Evolutionary conservation across 2,113 vertebrate genomes (phyloP), one percentile per base, ranked within the genome.

Genomic region (Lepus americanus): DNA sequence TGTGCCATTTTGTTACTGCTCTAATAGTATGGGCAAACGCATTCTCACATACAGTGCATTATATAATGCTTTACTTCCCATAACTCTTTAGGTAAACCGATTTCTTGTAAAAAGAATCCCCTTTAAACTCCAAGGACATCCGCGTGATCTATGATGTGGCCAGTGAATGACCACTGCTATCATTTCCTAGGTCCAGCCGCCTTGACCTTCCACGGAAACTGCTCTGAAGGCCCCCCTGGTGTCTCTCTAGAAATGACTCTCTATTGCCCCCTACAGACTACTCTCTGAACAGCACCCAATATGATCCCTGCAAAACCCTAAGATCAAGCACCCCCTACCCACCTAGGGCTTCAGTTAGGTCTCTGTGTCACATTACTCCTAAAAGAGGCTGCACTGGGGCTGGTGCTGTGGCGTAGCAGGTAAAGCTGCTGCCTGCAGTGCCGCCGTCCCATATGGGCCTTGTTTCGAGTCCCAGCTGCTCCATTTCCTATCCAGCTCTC

Each of bases 171-270:
- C 36, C 1, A 0, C 23, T 23, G 69, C 11, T n/a, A 3, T 29
- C 12, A 1, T 5, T 11, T 3, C 25, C 1, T 22, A n/a, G 10
- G 55, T 53, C 17, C 14, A 10, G 39, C 31, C 0, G 9, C 69
- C 31, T 4, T 20, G 9, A 5, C 25, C 39, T 17, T 27, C 44
- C 6, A 0, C 2, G 12, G 0, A n/a, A 70, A 8, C 0, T 11
- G 8, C 59, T 4, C 0, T 10, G 2, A 39, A 25, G 39, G 16
- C 12, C 11, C 31, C 10, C 0, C 4, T 1, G 31, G 4, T 25
- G 0, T 74, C n/a, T 69, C 36, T 33, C 25, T 66, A 25, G 1
- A 17, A 29, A 5, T 9, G 0, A 17, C 23, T 1, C 74, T 72
- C 33, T 66, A 11, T 80, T 0, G 72, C 80, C 64, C 74, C 36